Evolutionary conservation across 1,140 invertebrate genomes (phyloP), one percentile per base, ranked within the genome.

Genomic region (Mesaphorura yosii): DNA sequence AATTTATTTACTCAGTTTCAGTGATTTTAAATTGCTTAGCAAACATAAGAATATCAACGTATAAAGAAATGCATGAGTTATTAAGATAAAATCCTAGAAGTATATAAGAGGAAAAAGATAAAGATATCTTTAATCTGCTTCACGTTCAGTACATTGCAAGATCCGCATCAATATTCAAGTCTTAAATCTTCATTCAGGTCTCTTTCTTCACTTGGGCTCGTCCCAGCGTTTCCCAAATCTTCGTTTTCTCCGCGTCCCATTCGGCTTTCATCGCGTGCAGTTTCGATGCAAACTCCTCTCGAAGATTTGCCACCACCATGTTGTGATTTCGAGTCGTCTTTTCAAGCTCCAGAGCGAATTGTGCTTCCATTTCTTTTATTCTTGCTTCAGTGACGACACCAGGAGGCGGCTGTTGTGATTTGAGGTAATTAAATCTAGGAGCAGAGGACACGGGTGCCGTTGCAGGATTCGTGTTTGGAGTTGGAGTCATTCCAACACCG

Each of bases 251-350:
- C 19, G 12, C 10, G 14, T 48, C 46, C 46, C 46, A 48, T 48
- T 48, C 46, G 23, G 5, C 10, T 22, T 34, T 48, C 46, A 48
- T 48, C 22, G 12, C 37, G 37, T 48, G 29, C 20, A 48, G 19
- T 4, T 6, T 34, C 23, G 31, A 31, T 10, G 20, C 12, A 48
- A 26, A 10, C 19, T 34, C 46, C 29, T 48, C 46, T 15, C 23
- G 31, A 4, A 48, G 29, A 48, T 48, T 48, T 29, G 46, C 46
- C 10, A 34, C 20, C 27, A 7, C 23, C 46, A 48, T 48, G 28
- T 48, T 48, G 10, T 48, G 20, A n/a, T 48, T 27, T 22, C 19
- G 4, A 7, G 20, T 5, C 5, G 37, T 4, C 10, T 3, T 29
- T 22, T 48, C 46, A 7, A 48, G 4, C 20, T 48, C 17, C 26